These are phyloP conservation scores for Charanyca ferruginea DNA, from an alignment of 2,888 invertebrate species.

Conservation along the genomic window DNA sequence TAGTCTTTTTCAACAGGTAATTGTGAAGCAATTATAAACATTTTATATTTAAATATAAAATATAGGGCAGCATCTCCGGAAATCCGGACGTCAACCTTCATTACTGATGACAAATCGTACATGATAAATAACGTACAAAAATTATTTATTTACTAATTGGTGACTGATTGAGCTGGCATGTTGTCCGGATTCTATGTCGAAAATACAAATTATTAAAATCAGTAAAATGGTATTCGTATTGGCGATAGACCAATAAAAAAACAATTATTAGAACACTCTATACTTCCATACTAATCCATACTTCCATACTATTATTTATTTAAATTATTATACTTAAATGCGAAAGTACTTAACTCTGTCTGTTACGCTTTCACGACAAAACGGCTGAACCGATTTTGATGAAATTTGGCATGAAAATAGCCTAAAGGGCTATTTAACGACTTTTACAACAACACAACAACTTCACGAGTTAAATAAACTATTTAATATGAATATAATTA, in stretches of 20 bases:
- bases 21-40: background rate
- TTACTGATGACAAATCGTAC: conserved; percentile 37
- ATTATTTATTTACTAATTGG: conserved; percentile 25
- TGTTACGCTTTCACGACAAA: background rate
- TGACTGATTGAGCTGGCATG: conserved; percentile 21
- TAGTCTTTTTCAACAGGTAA: too few relatives aligned
- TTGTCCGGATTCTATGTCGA: background rate
- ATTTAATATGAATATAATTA: too few relatives aligned
- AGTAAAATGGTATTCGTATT: background rate
- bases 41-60: conserved; percentile 16
- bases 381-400: background rate
- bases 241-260: background rate
- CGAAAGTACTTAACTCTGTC: too few relatives aligned
- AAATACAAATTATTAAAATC: background rate
- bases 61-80: conserved; percentile 29
- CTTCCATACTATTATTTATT: too few relatives aligned
- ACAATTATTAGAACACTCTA: background rate
- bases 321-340: too few relatives aligned
- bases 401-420: too few relatives aligned
- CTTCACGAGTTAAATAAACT: too few relatives aligned
- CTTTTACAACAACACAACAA: too few relatives aligned
- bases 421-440: too few relatives aligned
- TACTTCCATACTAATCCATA: background rate
- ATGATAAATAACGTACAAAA: conserved; percentile 16
- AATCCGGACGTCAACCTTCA: conserved; percentile 39